A percentile compares a stretch with the other conserved stretches of the same genome.
These are phyloP conservation scores for Armadillidium nasatum DNA, from an alignment of 1,140 invertebrate species.

Conservation along the genomic window DNA sequence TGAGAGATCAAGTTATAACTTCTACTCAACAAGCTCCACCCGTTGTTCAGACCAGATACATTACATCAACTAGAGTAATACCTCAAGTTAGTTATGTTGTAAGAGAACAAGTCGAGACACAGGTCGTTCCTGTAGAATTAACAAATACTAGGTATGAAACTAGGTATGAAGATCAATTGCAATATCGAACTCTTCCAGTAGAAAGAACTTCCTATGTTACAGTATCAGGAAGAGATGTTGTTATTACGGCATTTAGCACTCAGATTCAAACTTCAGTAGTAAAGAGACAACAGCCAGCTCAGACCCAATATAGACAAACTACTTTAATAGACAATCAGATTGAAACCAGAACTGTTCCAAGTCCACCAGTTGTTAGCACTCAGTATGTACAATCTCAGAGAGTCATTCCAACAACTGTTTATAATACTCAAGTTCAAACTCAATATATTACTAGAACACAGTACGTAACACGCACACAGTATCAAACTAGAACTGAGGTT, in stretches of 20 bases:
- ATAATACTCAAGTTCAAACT: not conserved
- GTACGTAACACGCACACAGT: not conserved
- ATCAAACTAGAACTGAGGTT: not conserved
- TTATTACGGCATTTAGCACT: not conserved
- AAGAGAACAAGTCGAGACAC: not conserved
- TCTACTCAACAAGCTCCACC: not conserved
- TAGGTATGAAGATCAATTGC: not conserved
- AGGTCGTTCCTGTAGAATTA: not conserved
- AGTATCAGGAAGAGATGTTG: not conserved
- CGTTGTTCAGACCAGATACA: not conserved
- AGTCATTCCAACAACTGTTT: not conserved
- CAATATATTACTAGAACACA: not conserved
- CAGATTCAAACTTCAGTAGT: not conserved
- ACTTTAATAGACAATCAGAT: not conserved
- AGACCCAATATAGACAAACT: not conserved
- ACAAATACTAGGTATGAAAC: not conserved
- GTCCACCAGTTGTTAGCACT: slow-evolving; percentile 1
- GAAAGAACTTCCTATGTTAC: not conserved
- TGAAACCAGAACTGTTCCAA: not conserved
- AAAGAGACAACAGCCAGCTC: not conserved
- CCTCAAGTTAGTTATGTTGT: not conserved
- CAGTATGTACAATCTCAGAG: not conserved
- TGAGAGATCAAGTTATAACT: no score
- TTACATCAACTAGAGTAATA: not conserved
- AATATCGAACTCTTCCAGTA: not conserved